Evolutionary conservation across 2,888 invertebrate genomes (phyloP).

Genomic region (Rapana venosa): DNA sequence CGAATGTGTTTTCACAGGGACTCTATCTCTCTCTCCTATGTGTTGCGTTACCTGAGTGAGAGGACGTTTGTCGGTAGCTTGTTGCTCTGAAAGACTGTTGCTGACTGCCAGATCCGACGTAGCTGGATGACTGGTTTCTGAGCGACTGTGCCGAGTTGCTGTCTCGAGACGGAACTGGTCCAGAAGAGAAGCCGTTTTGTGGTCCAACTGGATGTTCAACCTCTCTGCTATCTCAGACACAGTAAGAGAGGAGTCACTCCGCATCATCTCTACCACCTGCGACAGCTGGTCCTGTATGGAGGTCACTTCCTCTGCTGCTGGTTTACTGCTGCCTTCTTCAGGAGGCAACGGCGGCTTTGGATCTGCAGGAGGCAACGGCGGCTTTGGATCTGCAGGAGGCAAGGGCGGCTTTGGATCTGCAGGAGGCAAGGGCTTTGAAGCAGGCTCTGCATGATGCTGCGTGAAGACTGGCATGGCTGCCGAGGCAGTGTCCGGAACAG

Average conservation of each 20-base stretch:
- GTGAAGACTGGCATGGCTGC: background rate
- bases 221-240: conserved; percentile 82
- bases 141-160: conserved; percentile 62
- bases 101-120: conserved; percentile 16
- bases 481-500: background rate
- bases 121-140: conserved; percentile 49
- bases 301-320: conserved; percentile 26
- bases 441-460: background rate
- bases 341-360: background rate
- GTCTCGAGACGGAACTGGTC: conserved; percentile 82
- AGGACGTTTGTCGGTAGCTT: conserved; percentile 60
- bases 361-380: background rate
- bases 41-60: conserved; percentile 80
- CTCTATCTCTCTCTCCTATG: conserved; percentile 74
- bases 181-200: conserved; percentile 81
- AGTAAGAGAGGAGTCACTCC: conserved; percentile 62
- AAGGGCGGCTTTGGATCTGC: background rate
- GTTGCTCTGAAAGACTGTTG: conserved; percentile 18
- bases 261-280: conserved; percentile 64
- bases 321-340: conserved; percentile 5
- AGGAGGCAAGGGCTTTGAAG: background rate
- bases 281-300: conserved; percentile 57
- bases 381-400: background rate
- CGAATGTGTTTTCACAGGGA: conserved; percentile 40
- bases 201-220: conserved; percentile 81